These are phyloP conservation scores for Drosophila atroscutellata DNA, from an alignment of 2,888 invertebrate species.

Conservation along the genomic window DNA sequence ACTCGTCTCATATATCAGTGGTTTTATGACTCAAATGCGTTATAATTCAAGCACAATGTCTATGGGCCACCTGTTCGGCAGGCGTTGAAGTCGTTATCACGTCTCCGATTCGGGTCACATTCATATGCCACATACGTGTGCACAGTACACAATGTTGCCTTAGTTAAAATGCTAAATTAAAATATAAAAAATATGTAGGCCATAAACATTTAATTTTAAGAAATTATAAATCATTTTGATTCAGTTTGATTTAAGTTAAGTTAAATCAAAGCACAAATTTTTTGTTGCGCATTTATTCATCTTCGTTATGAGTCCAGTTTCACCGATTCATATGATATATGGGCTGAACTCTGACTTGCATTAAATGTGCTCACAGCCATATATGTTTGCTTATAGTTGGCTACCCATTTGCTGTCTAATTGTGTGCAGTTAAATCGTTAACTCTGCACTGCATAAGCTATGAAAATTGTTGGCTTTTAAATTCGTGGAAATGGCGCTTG, in stretches of 20 bases:
- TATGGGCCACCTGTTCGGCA: slow-evolving; percentile 59
- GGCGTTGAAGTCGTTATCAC: slow-evolving; percentile 60
- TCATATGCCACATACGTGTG: slow-evolving; percentile 8
- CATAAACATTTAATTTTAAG: not conserved
- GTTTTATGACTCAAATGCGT: slow-evolving; percentile 67
- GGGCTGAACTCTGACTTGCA: slow-evolving; percentile 28
- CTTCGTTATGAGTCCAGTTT: not conserved
- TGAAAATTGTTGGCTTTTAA: slow-evolving; percentile 27
- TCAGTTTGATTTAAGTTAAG: not conserved
- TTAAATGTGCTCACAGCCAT: slow-evolving; percentile 4
- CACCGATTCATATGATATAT: slow-evolving; percentile 8
- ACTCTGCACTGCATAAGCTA: slow-evolving; percentile 1
- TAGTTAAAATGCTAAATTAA: not conserved
- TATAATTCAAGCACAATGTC: slow-evolving; percentile 61
- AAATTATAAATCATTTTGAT: not conserved
- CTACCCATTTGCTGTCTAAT: slow-evolving; percentile 17
- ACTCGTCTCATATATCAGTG: slow-evolving; percentile 66
- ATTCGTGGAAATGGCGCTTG: slow-evolving; percentile 20
- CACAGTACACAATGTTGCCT: not conserved
- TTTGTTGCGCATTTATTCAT: too few species aligned
- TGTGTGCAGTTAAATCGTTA: slow-evolving; percentile 26
- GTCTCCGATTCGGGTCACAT: slow-evolving; percentile 36
- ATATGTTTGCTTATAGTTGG: slow-evolving; percentile 12
- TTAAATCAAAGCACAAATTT: too few species aligned
- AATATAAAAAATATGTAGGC: not conserved